Evolutionary conservation across 2,888 invertebrate species (phyloP), one percentile per base, ranked within the genome.

Genomic region (Stenodema calcarata): DNA sequence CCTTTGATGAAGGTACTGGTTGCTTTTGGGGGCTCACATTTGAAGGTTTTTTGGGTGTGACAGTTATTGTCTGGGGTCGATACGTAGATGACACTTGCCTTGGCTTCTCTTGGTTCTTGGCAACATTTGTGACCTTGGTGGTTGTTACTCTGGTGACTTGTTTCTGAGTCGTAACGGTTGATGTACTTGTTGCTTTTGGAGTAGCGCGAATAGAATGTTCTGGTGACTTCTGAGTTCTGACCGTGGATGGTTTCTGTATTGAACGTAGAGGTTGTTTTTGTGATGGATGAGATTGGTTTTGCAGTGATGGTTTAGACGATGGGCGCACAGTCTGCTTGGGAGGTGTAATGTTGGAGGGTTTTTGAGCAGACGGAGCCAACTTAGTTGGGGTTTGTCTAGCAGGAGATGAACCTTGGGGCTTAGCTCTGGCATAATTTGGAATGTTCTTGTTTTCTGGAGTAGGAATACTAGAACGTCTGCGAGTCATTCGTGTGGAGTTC

Each of bases 401-500:
- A 16, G 12, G 35, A 35, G 62, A 14, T 18, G 42, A 6, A 35
- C 9, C 16, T 54, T 47, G 54, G 7, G 42, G 47, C 44, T 80
- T 80, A 28, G 54, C 87, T 62, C 81, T 54, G 35, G 87, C 50
- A 54, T 86, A 80, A 79, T 87, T 70, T 41, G 88, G 87, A 23
- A 82, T 62, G 16, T 81, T 9, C 35, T 35, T 87, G 27, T 47
- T 79, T 50, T 89, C 88, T 35, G 88, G 82, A 78, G 87, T 84
- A 41, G 88, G 87, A 70, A 89, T 88, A 84, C 89, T 89, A 50
- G 89, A 89, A 88, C 88, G 62, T 80, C 88, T 87, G 4, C 87
- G 86, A 18, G 87, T 86, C 79, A 87, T 79, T 14, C 69, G 80
- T 18, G 69, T 83, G 14, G 83, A 28, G 62, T 28, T 87, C 18